A percentile compares a stretch with the other conserved stretches of the same genome.
Evolutionary conservation across 2,888 invertebrate species (phyloP).

Genomic region (Volucella inanis): DNA sequence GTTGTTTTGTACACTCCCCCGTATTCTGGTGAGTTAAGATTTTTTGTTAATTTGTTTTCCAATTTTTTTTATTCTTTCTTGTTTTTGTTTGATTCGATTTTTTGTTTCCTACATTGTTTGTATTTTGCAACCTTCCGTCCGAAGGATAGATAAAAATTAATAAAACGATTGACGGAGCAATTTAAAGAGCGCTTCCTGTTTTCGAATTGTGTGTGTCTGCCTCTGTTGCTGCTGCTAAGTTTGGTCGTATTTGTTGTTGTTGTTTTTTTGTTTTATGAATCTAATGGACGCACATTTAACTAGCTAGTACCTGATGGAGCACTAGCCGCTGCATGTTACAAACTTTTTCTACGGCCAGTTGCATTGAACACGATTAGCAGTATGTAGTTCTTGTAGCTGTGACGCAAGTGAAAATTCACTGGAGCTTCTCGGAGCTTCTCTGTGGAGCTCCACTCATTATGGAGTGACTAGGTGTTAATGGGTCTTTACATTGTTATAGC

Average conservation of each 20-base stretch:
- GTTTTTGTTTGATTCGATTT: slow-evolving; percentile 26
- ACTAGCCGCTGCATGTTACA: slow-evolving; percentile 57
- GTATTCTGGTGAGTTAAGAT: slow-evolving; percentile 59
- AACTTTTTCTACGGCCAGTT: slow-evolving; percentile 13
- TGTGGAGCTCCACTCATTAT: slow-evolving; percentile 17
- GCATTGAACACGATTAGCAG: background rate
- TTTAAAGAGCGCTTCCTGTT: slow-evolving; percentile 63
- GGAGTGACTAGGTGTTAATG: background rate
- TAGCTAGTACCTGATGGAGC: slow-evolving; percentile 45
- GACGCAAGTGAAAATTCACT: background rate
- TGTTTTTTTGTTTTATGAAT: slow-evolving; percentile 34
- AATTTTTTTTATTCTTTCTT: background rate
- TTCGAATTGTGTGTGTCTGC: slow-evolving; percentile 38
- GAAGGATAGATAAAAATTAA: slow-evolving; percentile 37
- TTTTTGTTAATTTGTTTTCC: slow-evolving; percentile 16
- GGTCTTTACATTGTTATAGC: slow-evolving; percentile 22
- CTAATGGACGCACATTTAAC: slow-evolving; percentile 22
- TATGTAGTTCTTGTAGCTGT: background rate
- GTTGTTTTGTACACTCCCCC: slow-evolving; percentile 50
- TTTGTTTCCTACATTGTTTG: slow-evolving; percentile 6
- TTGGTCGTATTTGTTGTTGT: background rate
- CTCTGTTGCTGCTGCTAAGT: slow-evolving; percentile 25
- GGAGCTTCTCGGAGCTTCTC: background rate
- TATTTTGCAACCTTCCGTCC: slow-evolving; percentile 27
- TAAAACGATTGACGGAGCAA: slow-evolving; percentile 19